These are phyloP conservation scores for Taenaris catops DNA, from an alignment of 2,888 invertebrate species.

Conservation along the genomic window DNA sequence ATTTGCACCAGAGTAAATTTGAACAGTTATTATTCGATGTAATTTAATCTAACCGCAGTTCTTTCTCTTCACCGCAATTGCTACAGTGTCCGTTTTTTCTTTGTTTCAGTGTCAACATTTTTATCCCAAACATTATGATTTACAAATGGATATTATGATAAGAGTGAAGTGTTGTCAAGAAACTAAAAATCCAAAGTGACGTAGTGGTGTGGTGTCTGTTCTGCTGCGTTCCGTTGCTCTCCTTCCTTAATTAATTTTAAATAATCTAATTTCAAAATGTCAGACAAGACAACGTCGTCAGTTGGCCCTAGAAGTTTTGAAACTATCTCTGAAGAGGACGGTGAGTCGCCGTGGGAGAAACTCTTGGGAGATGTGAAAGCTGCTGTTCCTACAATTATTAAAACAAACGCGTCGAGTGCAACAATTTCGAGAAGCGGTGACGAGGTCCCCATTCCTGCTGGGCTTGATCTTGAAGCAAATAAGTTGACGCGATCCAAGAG, in stretches of 20 bases:
- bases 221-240: conserved; percentile 65
- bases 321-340: conserved; percentile 73
- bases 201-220: conserved; percentile 74
- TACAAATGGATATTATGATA: conserved; percentile 81
- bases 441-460: conserved; percentile 50
- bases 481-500: conserved; percentile 70
- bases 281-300: conserved; percentile 71
- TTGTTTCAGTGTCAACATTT: conserved; percentile 79
- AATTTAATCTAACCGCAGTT: no score
- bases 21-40: no score
- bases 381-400: conserved; percentile 68
- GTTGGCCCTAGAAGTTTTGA: conserved; percentile 73
- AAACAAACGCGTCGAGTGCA: conserved; percentile 65
- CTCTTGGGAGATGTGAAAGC: conserved; percentile 64
- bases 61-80: no score
- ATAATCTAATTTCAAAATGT: conserved; percentile 47
- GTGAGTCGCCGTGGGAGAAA: conserved; percentile 72
- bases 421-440: conserved; percentile 51
- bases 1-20: no score
- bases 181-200: conserved; percentile 80
- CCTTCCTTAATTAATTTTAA: conserved; percentile 25
- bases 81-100: conserved; percentile 30
- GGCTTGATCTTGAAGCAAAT: conserved; percentile 54
- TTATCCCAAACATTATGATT: conserved; percentile 79
- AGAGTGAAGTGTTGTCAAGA: conserved; percentile 79